Evolutionary conservation across 2,797 vertebrate species (phyloP), one percentile per base, ranked within the genome.

Genomic region (Pristis pectinata): DNA sequence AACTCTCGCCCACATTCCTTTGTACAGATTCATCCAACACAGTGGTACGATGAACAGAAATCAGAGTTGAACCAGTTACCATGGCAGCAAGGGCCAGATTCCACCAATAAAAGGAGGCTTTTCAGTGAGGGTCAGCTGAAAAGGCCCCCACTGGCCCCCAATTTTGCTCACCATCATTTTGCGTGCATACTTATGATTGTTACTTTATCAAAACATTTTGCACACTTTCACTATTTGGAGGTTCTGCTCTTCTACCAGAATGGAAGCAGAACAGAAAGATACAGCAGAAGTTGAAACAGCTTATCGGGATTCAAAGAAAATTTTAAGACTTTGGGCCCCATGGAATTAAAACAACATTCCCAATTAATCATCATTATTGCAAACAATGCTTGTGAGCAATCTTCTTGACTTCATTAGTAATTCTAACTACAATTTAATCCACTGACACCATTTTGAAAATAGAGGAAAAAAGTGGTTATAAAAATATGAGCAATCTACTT

Each of bases 11-110:
- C 92, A 27, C 67, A 49, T 49, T 94, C 70, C 70, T 94, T 94
- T 94, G 92, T 94, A 70, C 92, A 94, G 67, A 74, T 76, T 94
- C 92, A 76, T 53, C 67, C 92, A 94, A 49, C 92, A 94, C 70
- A 74, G 41, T 7, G 30, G 67, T 74, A 41, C 27, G 64, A 53
- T 94, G 92, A 76, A n/a, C n/a, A n/a, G n/a, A n/a, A n/a, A n/a
- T n/a, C 41, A n/a, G 70, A 53, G 74, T 94, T 27, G 70, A 94
- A 49, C 44, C 27, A 24, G 92, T 94, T 94, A 34, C 92, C 70
- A 94, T 94, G 92, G 70, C 92, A 74, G 92, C 92, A 27, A 53
- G 74, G 67, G 44, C 24, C 92, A 94, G 92, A 72, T 49, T 94
- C 92, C 70, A 94, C 92, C 92, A 94, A 94, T 94, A 76, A 94